Base-by-base conservation (phyloP, 1,140 invertebrate genomes). In the Pseudomyrmex gracilis region DNA sequence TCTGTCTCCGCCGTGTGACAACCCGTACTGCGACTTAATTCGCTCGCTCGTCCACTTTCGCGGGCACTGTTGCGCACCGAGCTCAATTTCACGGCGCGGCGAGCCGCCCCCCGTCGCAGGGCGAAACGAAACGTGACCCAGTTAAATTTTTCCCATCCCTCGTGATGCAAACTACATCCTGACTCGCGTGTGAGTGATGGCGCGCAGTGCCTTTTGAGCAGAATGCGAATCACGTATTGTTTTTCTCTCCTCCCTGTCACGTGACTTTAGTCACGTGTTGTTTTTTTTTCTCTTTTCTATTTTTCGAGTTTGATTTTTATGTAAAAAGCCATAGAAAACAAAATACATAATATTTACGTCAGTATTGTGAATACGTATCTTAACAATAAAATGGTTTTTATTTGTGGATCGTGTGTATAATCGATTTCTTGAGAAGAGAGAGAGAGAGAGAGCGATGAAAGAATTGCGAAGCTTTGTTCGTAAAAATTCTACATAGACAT, bases 11-110 rank as follows among this genome's bases (percentile, higher is more conserved):
- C 15, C 15, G 22, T 51, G 76, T 49, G 76, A 58, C 74, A 57
- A 57, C 1, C 51, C 43, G 43, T 43, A 15, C n/a, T 34, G 66
- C 76, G 66, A 71, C 76, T 80, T 80, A 80, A 80, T 80, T 71
- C 66, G 34, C 43, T 58, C 64, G 66, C 53, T 47, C 76, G 57
- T 80, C 53, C 66, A 80, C 76, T 80, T 80, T 80, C 53, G 76
- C 76, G 17, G 66, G 51, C 43, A 78, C 64, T 78, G 76, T 78
- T 78, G 76, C 76, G 76, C 66, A 20, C 53, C 82, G 67, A 22
- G 85, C 67, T 85, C 71, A 86, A 86, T 86, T 86, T 86, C 85
- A 86, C 84, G 84, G 74, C 83, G 85, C 24, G 84, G 34, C 76
- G 76, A 85, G 63, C 68, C 76, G 68, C 24, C 34, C 34, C 34